phyloP scores from a whole-genome alignment of 2,113 vertebrate genomes.

The Cygnus buccinator region DNA sequence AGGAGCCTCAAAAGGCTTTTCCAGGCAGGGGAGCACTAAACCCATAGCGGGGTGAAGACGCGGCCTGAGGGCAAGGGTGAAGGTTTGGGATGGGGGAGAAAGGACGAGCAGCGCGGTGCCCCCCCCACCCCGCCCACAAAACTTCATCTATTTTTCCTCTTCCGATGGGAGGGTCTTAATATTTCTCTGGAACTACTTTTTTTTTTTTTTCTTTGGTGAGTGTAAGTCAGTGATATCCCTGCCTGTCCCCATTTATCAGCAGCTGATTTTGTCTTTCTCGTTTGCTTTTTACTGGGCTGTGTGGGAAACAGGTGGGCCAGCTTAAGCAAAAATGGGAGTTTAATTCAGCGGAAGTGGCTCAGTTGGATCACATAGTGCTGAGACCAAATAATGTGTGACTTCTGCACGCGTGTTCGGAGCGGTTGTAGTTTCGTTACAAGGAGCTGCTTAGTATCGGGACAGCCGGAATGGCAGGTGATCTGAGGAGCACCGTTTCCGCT shows the following conservation, averaged over 20 bases:
- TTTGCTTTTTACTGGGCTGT: background rate
- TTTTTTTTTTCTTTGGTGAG: background rate
- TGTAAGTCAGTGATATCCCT: background rate
- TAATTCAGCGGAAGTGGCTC: background rate
- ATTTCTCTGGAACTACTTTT: background rate
- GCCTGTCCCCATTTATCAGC: background rate
- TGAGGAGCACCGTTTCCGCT: slow-evolving; percentile 1
- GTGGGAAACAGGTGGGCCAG: background rate
- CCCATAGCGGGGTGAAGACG: background rate
- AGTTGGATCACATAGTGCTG: background rate
- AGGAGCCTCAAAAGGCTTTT: background rate
- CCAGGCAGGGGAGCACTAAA: background rate
- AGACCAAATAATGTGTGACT: background rate
- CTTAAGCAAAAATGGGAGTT: background rate
- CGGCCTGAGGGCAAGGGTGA: background rate
- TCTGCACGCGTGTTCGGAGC: background rate
- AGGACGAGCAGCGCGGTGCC: background rate
- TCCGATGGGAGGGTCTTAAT: background rate
- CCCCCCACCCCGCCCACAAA: background rate
- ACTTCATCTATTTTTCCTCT: background rate
- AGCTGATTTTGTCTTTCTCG: background rate
- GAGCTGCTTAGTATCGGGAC: background rate
- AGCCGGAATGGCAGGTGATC: background rate
- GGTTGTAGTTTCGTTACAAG: background rate
- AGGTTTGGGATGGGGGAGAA: background rate